Percentiles rank a stretch among this genome's conserved stretches.
phyloP scores from a whole-genome alignment of 2,888 invertebrate genomes.

The Andrena dorsata region DNA sequence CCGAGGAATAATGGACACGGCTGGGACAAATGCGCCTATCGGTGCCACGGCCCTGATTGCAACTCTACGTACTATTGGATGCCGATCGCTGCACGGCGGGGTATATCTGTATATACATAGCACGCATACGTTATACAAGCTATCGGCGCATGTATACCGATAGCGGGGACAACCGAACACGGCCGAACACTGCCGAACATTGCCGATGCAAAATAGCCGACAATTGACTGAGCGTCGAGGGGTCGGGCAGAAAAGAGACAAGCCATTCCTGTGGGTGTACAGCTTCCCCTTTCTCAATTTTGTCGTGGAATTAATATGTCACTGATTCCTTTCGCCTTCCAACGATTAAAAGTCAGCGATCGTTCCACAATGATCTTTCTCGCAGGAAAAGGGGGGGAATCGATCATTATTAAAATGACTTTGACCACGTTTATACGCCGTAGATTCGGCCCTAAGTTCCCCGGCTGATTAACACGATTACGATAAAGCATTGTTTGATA shows the following conservation, averaged over 20 bases:
- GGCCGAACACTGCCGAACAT: conserved; percentile 73
- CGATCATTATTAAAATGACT: background rate
- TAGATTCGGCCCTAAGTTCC: background rate
- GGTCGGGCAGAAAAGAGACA: conserved; percentile 69
- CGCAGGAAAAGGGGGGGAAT: background rate
- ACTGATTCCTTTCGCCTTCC: background rate
- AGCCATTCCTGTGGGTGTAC: conserved; percentile 81
- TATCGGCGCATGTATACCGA: conserved; percentile 63
- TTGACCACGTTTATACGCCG: background rate
- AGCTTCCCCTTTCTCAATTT: conserved; percentile 83
- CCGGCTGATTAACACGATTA: background rate
- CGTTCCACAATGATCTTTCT: background rate
- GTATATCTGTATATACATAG: conserved; percentile 33
- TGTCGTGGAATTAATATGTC: conserved; percentile 75
- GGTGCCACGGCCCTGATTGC: conserved; percentile 61
- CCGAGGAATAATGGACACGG: background rate
- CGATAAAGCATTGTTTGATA: background rate
- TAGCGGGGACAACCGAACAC: conserved; percentile 69
- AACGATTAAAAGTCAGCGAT: background rate
- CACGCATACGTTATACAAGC: conserved; percentile 54
- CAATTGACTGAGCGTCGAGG: conserved; percentile 79
- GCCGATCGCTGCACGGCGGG: conserved; percentile 45
- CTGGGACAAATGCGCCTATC: conserved; percentile 13
- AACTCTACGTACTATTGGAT: conserved; percentile 66
- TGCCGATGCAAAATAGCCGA: conserved; percentile 81